Base-by-base conservation (phyloP, 2,113 vertebrate genomes). In the Megaceryle torquata region DNA sequence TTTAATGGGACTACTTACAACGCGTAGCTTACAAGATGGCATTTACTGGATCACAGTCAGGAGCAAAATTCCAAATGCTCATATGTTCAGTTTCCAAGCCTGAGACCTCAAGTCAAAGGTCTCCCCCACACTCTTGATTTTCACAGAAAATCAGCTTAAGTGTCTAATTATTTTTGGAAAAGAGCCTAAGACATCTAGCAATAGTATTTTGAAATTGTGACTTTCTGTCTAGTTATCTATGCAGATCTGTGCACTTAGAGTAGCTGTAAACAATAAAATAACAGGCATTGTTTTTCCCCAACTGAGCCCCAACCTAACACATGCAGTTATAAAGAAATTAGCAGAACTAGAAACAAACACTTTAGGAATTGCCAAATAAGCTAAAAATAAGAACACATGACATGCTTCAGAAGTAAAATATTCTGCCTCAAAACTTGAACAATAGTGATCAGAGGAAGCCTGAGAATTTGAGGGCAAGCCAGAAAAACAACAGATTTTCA, bases 361-460 rank as follows among this genome's bases (percentile, higher is more conserved):
- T 96, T 91, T 7, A 91, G 82, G 43, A 89, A 78, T 60, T 91
- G 86, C 72, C 72, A 90, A 97, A 97, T 26, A 83, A 81, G 48
- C 82, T 96, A 95, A 96, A 96, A 96, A 94, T 95, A 96, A 96
- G 21, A 90, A 17, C 80, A 69, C n/a, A 35, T 89, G 41, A 65
- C 65, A 65, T 57, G 65, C 25, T 82, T 50, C 25, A 94, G 65
- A 87, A 92, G 11, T 61, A 81, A 88, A 96, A 64, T 89, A 79
- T 65, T 95, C 77, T 94, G 80, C 61, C 80, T 85, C 60, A 86
- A 88, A 92, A 76, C 50, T 84, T 92, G 86, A 93, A 86, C 90
- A 91, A 91, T 63, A 76, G 20, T 6, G n/a, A 79, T 83, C 69
- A 88, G 85, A 89, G 28, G 48, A 44, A 95, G 80, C 33, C 82